phyloP scores from a whole-genome alignment of 2,888 invertebrate species.

The Cantharis flavilabris region DNA sequence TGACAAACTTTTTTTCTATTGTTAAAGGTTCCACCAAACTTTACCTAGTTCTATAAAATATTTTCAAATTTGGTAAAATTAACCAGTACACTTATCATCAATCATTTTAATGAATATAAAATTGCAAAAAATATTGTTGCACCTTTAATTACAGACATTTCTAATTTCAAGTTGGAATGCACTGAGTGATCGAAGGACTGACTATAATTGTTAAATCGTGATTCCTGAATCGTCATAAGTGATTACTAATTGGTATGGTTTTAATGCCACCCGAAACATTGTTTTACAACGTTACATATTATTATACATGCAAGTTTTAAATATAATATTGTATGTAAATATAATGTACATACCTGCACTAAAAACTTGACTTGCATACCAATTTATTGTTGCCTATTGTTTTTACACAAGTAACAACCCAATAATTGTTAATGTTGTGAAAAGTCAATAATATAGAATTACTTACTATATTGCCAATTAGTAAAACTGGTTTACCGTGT shows the following conservation, averaged over 20 bases:
- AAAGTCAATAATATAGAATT: neutral
- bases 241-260: neutral
- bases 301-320: neutral
- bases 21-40: too few species aligned
- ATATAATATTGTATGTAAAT: neutral
- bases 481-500: neutral
- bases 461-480: neutral
- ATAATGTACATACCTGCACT: neutral
- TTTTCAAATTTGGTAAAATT: too few species aligned
- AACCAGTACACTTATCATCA: too few species aligned
- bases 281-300: neutral
- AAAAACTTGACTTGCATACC: slow-evolving; percentile 1
- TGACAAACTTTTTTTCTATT: too few species aligned
- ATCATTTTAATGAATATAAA: too few species aligned
- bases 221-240: neutral
- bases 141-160: neutral
- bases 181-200: too few species aligned
- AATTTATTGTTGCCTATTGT: neutral
- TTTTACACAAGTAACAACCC: neutral
- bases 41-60: too few species aligned
- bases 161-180: neutral
- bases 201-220: neutral
- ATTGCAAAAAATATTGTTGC: too few species aligned
- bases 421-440: neutral
- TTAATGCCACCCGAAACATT: neutral